These are phyloP conservation scores for Anastrepha ludens DNA, from an alignment of 1,140 invertebrate genomes.

Conservation along the genomic window DNA sequence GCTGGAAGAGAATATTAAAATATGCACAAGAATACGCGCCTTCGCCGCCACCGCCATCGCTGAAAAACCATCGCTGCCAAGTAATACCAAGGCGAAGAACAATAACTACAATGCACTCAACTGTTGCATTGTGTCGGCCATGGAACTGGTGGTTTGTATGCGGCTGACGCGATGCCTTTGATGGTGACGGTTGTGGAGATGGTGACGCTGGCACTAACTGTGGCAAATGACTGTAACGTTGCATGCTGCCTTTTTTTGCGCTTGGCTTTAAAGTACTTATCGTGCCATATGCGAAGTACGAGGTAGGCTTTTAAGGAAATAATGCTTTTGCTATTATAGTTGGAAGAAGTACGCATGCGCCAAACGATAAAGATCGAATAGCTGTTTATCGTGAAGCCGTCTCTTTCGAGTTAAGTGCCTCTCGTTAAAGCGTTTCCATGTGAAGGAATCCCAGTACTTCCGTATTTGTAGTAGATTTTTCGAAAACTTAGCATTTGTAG, in stretches of 20 bases:
- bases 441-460: too few species aligned
- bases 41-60: background rate
- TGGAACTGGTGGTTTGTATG: background rate
- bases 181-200: too few species aligned
- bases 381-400: too few species aligned
- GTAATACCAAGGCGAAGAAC: background rate
- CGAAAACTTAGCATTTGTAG: too few species aligned
- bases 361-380: too few species aligned
- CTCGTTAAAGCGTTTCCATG: too few species aligned
- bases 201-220: background rate
- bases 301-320: too few species aligned
- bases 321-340: too few species aligned
- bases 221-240: background rate
- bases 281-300: constrained; percentile 17
- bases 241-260: background rate
- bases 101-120: background rate
- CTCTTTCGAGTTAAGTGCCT: too few species aligned
- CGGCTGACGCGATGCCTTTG: background rate
- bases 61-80: background rate
- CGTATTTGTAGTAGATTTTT: too few species aligned
- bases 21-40: background rate
- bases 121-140: background rate
- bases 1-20: background rate
- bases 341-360: too few species aligned
- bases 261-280: background rate